These are phyloP conservation scores for Salpingus planirostris DNA, from an alignment of 2,888 invertebrate species.

Conservation along the genomic window DNA sequence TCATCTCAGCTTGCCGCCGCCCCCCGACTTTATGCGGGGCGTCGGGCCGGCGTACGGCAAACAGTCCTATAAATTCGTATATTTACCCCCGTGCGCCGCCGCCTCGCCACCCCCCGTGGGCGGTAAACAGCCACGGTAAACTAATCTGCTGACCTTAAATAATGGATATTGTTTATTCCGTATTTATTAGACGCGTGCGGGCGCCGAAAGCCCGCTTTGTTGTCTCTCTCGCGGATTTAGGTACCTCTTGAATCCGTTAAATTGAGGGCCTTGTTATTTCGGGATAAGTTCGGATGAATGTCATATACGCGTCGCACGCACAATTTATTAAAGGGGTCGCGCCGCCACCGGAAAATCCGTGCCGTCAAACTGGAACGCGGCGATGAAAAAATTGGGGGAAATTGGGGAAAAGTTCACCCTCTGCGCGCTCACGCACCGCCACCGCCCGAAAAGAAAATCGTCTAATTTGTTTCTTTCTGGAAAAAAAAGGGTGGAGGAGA, in stretches of 20 bases:
- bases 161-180: slow-evolving; percentile 38
- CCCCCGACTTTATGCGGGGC: slow-evolving; percentile 10
- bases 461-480: too few species aligned
- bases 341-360: too few species aligned
- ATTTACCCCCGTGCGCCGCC: slow-evolving; percentile 20
- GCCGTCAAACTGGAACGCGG: too few species aligned
- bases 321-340: slow-evolving; percentile 2
- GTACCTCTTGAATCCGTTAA: neutral
- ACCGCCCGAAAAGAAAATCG: too few species aligned
- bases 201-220: neutral
- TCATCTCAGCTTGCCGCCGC: slow-evolving; percentile 11
- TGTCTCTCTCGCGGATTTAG: neutral
- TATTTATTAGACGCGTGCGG: slow-evolving; percentile 27
- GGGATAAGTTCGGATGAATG: slow-evolving; percentile 12
- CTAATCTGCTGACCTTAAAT: slow-evolving; percentile 36
- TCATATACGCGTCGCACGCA: slow-evolving; percentile 2
- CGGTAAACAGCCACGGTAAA: slow-evolving; percentile 25
- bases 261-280: slow-evolving; percentile 9
- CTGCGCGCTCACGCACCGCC: too few species aligned
- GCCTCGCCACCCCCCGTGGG: slow-evolving; percentile 3
- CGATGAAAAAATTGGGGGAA: too few species aligned
- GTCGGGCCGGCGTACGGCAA: slow-evolving; percentile 19
- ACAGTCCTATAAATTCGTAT: slow-evolving; percentile 35
- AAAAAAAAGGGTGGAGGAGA: too few species aligned
- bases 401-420: too few species aligned